These are phyloP conservation scores for Hestina assimilis DNA, from an alignment of 1,140 invertebrate genomes.

Conservation along the genomic window DNA sequence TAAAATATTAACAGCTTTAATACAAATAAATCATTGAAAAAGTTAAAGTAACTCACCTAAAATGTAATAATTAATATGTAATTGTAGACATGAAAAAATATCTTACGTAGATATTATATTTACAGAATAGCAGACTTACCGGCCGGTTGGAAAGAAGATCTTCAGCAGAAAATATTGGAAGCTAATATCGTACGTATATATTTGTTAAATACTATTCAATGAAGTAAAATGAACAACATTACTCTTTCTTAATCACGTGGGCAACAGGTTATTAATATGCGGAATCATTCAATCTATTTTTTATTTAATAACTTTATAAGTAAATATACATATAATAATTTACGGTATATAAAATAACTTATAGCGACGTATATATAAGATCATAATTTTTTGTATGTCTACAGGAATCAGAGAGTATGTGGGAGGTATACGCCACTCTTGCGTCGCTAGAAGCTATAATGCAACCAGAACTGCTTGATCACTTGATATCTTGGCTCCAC, in stretches of 20 bases:
- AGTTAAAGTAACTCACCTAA: background rate
- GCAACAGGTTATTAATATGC: too few relatives aligned
- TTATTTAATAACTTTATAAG: too few relatives aligned
- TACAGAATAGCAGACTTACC: conserved; percentile 55
- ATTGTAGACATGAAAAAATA: background rate
- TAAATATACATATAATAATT: too few relatives aligned
- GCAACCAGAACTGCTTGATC: conserved; percentile 40
- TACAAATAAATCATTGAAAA: background rate
- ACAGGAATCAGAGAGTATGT: conserved; percentile 46
- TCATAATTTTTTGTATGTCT: background rate
- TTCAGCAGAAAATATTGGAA: conserved; percentile 49
- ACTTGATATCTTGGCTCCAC: conserved; percentile 28
- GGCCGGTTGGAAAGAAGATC: conserved; percentile 54
- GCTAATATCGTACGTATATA: conserved; percentile 39
- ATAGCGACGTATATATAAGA: too few relatives aligned
- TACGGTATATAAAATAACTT: too few relatives aligned
- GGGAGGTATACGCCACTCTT: conserved; percentile 57
- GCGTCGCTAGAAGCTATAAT: conserved; percentile 52
- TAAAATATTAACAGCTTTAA: too few relatives aligned
- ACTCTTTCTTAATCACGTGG: too few relatives aligned
- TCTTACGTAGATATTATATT: background rate
- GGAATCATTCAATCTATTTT: too few relatives aligned
- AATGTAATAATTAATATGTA: background rate
- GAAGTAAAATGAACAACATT: too few relatives aligned
- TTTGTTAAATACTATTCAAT: too few relatives aligned